These are phyloP conservation scores for Semnopithecus entellus DNA, from an alignment of 2,113 vertebrate genomes.

Conservation along the genomic window DNA sequence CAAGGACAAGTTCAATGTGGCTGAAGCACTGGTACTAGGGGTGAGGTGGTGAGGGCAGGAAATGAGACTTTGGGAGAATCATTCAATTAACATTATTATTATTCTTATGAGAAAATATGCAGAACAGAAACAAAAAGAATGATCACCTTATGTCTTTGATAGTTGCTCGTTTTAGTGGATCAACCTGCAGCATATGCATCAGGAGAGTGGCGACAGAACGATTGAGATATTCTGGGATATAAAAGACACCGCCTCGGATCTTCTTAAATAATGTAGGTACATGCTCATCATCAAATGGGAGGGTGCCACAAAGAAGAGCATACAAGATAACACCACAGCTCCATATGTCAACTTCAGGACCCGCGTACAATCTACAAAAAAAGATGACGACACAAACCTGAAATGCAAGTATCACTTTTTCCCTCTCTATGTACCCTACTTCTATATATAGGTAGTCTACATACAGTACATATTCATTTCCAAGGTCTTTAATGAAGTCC, in stretches of 20 bases:
- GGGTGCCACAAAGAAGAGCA: conserved; percentile 96
- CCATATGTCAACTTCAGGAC: conserved; percentile 99
- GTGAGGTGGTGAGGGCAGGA: background rate
- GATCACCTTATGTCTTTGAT: conserved; percentile 97
- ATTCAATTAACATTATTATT: background rate
- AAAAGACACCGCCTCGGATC: conserved; percentile 98
- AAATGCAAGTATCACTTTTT: background rate
- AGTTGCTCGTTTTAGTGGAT: conserved; percentile 96
- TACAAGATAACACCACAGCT: conserved; percentile 98
- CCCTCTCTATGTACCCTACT: too few species aligned
- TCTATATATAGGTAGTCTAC: background rate
- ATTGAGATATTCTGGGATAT: conserved; percentile 97
- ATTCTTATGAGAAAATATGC: background rate
- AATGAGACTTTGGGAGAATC: background rate
- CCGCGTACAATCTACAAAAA: conserved; percentile 91
- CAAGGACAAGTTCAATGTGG: background rate
- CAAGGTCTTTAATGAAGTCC: background rate
- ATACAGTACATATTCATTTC: background rate
- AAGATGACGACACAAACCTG: background rate
- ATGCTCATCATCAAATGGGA: conserved; percentile 98
- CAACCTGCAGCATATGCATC: conserved; percentile 98
- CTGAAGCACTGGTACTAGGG: background rate
- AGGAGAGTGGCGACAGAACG: conserved; percentile 94
- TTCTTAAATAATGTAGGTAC: conserved; percentile 99
- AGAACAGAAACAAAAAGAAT: background rate